Evolutionary conservation across 2,113 vertebrate genomes (phyloP), one percentile per base, ranked within the genome.

Genomic region (Grantiella picta): DNA sequence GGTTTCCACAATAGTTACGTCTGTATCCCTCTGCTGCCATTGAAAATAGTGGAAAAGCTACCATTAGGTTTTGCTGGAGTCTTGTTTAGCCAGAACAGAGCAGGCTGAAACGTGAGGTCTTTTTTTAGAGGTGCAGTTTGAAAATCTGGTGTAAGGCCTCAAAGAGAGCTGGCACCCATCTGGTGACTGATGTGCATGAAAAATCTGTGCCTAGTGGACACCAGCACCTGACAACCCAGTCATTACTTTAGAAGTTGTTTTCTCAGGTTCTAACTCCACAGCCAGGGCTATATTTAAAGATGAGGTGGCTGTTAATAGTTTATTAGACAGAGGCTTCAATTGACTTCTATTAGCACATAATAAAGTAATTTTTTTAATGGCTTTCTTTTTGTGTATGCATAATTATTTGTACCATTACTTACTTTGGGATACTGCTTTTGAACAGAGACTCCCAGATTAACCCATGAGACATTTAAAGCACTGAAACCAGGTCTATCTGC

Each of bases 401-500:
- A 90, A 31, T 70, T 31, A 19, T 75, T 86, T 76, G 14, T 86
- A 8, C 36, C 8, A 0, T 77, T 90, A 25, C 36, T 94, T 33
- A 92, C 35, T 92, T 75, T 88, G 47, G 60, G 82, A 96, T 69
- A 27, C 80, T 91, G 65, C 88, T 96, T 96, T 88, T 87, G 75
- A 64, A 86, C 97, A 99, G 99, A 97, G 75, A 97, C 97, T 94
- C 99, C 98, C 15, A 98, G 89, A 70, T 97, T 99, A 95, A 97
- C 97, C 60, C 97, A 98, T 7, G 99, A 99, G 96, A 99, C 98
- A 0, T 99, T 99, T 97, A 98, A 93, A 96, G 99, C 99, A 45
- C 98, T 99, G 96, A 98, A 99, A 92, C 99, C 99, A 9, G 99
- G 99, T 35, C 98, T 99, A 12, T 99, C 99, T 27, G 98, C 99